Percentiles rank a stretch among this genome's conserved stretches.
phyloP scores from a whole-genome alignment of 2,113 vertebrate genomes.

The Nyctibius bracteatus region DNA sequence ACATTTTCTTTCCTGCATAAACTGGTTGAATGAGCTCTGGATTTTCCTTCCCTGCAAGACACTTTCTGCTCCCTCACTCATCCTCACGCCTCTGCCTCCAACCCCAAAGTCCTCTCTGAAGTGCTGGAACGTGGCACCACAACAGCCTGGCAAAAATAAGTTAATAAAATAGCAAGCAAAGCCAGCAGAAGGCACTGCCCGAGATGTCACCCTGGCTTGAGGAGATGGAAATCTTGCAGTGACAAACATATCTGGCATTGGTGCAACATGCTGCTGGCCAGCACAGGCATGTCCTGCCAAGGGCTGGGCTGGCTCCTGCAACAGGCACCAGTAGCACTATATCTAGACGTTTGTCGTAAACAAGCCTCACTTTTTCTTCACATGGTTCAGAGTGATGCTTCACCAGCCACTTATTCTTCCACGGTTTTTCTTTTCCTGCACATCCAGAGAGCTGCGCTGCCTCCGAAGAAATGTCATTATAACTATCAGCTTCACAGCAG shows the following conservation, averaged over 20 bases:
- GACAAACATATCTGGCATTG: rapidly evolving
- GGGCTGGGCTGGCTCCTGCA: background rate
- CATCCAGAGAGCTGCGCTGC: background rate
- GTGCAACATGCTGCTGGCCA: no score
- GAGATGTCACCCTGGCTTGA: rapidly evolving
- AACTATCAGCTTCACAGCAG: background rate
- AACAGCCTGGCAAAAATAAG: background rate
- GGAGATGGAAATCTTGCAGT: background rate
- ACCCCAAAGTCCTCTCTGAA: no score
- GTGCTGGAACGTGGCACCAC: background rate
- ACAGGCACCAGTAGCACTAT: no score
- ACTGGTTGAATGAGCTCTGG: background rate
- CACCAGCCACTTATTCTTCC: background rate
- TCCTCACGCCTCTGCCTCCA: background rate
- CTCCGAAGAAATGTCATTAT: background rate
- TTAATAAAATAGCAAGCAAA: background rate
- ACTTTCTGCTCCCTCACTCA: background rate
- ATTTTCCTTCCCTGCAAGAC: no score
- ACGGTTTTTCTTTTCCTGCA: background rate
- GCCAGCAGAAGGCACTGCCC: rapidly evolving
- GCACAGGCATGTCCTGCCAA: background rate
- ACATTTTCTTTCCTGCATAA: no score
- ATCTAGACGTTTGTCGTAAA: background rate
- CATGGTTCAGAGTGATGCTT: background rate
- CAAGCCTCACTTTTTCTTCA: background rate